These are phyloP conservation scores for Agraylea sexmaculata DNA, from an alignment of 1,140 invertebrate genomes.

Conservation along the genomic window DNA sequence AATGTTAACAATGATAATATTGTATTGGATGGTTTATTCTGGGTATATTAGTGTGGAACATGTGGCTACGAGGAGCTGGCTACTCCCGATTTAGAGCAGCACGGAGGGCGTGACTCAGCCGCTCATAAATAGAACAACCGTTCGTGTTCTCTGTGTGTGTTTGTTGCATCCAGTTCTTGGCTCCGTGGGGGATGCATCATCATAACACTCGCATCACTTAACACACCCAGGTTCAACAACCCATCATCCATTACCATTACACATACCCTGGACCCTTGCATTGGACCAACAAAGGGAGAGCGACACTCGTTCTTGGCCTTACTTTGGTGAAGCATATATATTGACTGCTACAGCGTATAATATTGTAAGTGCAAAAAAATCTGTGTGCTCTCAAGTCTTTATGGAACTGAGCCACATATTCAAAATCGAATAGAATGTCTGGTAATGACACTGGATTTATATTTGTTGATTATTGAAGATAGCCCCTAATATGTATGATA, in stretches of 20 bases:
- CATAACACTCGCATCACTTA: not conserved
- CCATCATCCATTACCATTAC: not conserved
- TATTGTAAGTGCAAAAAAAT: too few species aligned
- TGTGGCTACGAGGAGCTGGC: too few species aligned
- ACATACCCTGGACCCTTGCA: not conserved
- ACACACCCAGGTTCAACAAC: not conserved
- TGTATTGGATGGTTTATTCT: too few species aligned
- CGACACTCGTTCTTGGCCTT: slow-evolving; percentile 4
- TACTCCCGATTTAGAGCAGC: slow-evolving; percentile 13
- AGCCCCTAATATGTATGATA: too few species aligned
- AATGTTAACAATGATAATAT: too few species aligned
- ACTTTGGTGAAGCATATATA: slow-evolving; percentile 3
- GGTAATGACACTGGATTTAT: too few species aligned
- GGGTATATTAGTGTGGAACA: too few species aligned
- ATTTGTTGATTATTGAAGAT: too few species aligned
- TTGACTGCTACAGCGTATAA: slow-evolving; percentile 8
- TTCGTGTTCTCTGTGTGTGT: too few species aligned
- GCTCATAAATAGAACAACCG: slow-evolving; percentile 12
- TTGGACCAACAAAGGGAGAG: not conserved
- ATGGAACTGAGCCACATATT: too few species aligned
- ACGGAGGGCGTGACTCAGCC: slow-evolving; percentile 7
- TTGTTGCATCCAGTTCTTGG: slow-evolving; percentile 11
- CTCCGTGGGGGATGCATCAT: slow-evolving; percentile 5
- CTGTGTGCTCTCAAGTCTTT: too few species aligned
- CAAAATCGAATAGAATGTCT: too few species aligned